A percentile compares a stretch with the other conserved stretches of the same genome.
Conservation (phyloP, 2,113 vertebrate genomes). For the Gila orcuttii region DNA sequence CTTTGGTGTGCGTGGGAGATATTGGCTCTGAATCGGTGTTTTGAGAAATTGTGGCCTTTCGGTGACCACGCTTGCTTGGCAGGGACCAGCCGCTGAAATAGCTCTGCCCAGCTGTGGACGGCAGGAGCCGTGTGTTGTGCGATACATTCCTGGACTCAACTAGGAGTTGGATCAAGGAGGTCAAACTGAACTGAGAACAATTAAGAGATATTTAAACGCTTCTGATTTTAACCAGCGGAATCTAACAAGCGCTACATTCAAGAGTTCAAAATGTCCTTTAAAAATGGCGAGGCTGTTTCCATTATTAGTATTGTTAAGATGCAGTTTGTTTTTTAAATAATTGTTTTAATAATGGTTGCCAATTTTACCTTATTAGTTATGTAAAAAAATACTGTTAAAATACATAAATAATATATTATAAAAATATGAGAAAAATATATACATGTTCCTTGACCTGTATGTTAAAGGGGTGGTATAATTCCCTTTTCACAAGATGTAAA, state of each 20-base stretch:
- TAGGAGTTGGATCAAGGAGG: background rate
- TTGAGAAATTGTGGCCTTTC: slow-evolving; percentile 14
- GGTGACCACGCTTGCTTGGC: slow-evolving; percentile 32
- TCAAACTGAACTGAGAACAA: background rate
- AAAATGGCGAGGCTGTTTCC: background rate
- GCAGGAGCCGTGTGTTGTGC: background rate
- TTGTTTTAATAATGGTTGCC: background rate
- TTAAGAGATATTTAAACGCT: background rate
- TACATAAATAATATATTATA: too few relatives aligned
- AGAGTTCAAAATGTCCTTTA: background rate
- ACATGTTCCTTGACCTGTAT: too few relatives aligned
- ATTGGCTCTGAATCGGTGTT: slow-evolving; percentile 3
- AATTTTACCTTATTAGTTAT: too few relatives aligned
- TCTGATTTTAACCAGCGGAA: background rate
- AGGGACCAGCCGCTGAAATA: slow-evolving; percentile 18
- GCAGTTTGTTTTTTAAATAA: background rate
- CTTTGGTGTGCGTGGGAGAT: background rate
- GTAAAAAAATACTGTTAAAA: too few relatives aligned
- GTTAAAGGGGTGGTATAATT: too few relatives aligned
- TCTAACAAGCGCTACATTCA: background rate
- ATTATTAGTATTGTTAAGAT: background rate
- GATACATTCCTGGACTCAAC: slow-evolving; percentile 13
- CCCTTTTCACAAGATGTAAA: too few relatives aligned
- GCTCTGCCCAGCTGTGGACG: slow-evolving; percentile 15
- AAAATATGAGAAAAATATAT: too few relatives aligned